Conservation (phyloP, 2,113 vertebrate species). For the Anarrhichthys ocellatus region DNA sequence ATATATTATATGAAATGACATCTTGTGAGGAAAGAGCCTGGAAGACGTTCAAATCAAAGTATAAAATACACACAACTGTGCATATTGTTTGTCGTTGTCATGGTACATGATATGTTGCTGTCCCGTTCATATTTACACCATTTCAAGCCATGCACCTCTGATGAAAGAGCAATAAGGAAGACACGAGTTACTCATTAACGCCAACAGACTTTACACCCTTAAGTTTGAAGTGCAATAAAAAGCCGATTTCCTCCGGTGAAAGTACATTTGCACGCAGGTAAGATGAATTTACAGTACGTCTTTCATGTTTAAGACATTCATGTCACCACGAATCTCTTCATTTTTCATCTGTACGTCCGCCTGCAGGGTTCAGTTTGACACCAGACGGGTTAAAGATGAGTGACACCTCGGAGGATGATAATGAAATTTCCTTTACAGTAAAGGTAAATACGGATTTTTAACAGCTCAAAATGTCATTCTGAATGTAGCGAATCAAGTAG, state of each 20-base stretch:
- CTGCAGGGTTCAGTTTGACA: background rate
- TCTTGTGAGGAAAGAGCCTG: too few species aligned
- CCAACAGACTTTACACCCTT: slow-evolving; percentile 70
- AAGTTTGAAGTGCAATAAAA: background rate
- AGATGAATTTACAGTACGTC: slow-evolving; percentile 14
- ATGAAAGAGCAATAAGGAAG: slow-evolving; percentile 76
- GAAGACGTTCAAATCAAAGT: too few species aligned
- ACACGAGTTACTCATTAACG: slow-evolving; percentile 75
- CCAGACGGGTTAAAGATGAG: slow-evolving; percentile 59
- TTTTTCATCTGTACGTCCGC: background rate
- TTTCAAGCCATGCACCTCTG: background rate
- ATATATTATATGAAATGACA: too few species aligned
- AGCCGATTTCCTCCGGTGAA: background rate
- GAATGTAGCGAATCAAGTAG: background rate
- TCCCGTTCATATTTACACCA: too few species aligned
- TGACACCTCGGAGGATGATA: slow-evolving; percentile 70
- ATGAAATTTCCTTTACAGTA: slow-evolving; percentile 78
- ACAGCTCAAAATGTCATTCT: background rate
- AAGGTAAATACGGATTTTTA: slow-evolving; percentile 67
- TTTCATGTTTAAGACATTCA: background rate
- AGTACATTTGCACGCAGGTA: slow-evolving; percentile 36
- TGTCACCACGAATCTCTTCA: background rate
- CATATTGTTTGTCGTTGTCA: too few species aligned
- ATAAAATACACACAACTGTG: too few species aligned
- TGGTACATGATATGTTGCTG: too few species aligned